These are phyloP conservation scores for Cantharis nigra DNA, from an alignment of 2,888 invertebrate species.

Conservation along the genomic window DNA sequence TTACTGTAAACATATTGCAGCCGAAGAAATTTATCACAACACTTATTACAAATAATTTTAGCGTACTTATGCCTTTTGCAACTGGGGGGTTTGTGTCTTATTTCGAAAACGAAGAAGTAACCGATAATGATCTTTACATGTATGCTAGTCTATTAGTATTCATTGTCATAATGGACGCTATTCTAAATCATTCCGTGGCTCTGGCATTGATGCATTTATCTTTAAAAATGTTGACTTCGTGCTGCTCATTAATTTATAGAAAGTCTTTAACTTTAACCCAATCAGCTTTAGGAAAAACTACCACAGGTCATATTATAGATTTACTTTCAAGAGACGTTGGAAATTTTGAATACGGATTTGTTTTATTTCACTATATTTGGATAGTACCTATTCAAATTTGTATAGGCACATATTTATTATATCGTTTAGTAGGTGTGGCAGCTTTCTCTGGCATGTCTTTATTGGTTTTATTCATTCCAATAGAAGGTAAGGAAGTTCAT, in stretches of 20 bases:
- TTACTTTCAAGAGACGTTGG: constrained; percentile 83
- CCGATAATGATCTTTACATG: constrained; percentile 67
- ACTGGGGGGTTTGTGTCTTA: constrained; percentile 67
- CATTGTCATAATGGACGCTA: constrained; percentile 71
- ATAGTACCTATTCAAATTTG: constrained; percentile 78
- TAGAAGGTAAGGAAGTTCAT: constrained; percentile 50
- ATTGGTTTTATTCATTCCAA: constrained; percentile 56
- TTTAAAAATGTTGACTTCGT: constrained; percentile 81
- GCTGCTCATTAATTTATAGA: constrained; percentile 81
- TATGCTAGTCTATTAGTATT: constrained; percentile 77
- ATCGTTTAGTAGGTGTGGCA: constrained; percentile 58
- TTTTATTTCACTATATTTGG: constrained; percentile 81
- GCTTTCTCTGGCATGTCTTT: constrained; percentile 62
- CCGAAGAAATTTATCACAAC: neutral
- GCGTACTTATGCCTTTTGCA: constrained; percentile 65
- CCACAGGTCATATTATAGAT: constrained; percentile 63
- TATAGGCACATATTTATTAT: constrained; percentile 73
- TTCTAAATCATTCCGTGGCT: constrained; percentile 76
- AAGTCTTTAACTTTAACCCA: constrained; percentile 73
- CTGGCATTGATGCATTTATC: constrained; percentile 82
- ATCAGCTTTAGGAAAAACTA: constrained; percentile 82
- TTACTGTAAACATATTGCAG: constrained; percentile 43
- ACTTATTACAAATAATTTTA: constrained; percentile 45
- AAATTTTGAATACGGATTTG: constrained; percentile 78
- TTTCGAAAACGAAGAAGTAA: constrained; percentile 58